These are phyloP conservation scores for Procavia capensis DNA, from an alignment of 2,113 vertebrate species.

Conservation along the genomic window DNA sequence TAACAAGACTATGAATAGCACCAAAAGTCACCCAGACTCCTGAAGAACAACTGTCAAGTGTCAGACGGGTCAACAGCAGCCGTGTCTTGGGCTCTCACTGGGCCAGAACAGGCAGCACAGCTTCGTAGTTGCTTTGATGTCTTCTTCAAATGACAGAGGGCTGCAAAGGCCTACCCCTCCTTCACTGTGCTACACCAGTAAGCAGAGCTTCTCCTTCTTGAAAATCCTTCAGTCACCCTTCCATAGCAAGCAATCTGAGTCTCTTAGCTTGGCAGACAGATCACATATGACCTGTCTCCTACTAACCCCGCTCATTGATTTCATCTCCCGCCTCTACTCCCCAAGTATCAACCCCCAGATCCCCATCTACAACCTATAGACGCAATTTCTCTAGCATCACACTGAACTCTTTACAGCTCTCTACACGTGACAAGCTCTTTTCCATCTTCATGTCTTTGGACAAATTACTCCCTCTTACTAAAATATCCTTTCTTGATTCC, in stretches of 20 bases:
- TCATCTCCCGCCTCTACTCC: background rate
- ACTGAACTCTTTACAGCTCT: background rate
- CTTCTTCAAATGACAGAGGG: background rate
- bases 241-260: background rate
- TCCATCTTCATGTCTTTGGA: background rate
- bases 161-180: background rate
- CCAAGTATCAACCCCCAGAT: background rate
- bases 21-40: background rate
- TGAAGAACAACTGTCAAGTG: background rate
- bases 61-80: background rate
- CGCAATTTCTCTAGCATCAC: background rate
- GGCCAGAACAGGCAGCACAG: background rate
- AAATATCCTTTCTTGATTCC: background rate
- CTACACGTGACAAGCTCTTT: background rate
- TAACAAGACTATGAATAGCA: background rate
- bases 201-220: background rate
- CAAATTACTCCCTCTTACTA: background rate
- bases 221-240: background rate
- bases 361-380: background rate
- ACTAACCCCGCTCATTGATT: background rate
- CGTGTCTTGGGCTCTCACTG: background rate
- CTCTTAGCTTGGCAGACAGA: background rate
- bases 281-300: background rate
- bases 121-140: background rate
- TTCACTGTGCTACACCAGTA: background rate